Evolutionary conservation across 2,113 vertebrate species (phyloP), one percentile per base, ranked within the genome.

Genomic region (Silurus meridionalis): DNA sequence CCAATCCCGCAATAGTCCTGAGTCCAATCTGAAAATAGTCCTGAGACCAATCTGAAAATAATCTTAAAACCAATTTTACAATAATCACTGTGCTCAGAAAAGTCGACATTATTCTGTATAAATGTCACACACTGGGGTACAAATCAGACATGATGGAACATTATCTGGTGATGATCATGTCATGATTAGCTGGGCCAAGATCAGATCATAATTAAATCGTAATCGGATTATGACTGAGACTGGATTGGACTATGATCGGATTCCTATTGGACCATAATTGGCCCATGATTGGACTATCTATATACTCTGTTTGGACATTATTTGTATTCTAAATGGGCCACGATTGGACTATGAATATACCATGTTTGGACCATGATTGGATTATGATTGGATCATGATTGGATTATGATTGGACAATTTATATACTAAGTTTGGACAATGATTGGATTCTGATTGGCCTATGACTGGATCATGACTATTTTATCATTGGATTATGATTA

Each of bases 71-170:
- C n/a, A n/a, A n/a, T n/a, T n/a, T n/a, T n/a, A n/a, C n/a, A n/a
- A n/a, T n/a, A n/a, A n/a, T n/a, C 90, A 90, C 91, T 92, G 88
- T 86, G 93, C 89, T 93, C 87, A 93, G 92, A 81, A 89, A 92
- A 37, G 28, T 37, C 28, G 28, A 37, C 28, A 37, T 37, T 2
- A 2, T 69, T 14, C 66, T 64, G 25, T 37, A 25, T 69, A 69
- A 37, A 69, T 69, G 3, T 15, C 13, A 69, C 37, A 28, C 21
- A 72, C 5, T 46, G 37, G 6, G 15, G 6, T 14, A 15, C 46
- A 7, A 71, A 46, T 71, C 21, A 11, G 71, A 10, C 72, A 75
- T 23, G 72, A 52, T 19, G 37, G 69, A 72, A 8, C 69, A 72
- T 52, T 23, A 23, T 75, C 25, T 23, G 46, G 17, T 50, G 71